Conservation (phyloP, 2,888 invertebrate species). For the Tribolium freemani region DNA sequence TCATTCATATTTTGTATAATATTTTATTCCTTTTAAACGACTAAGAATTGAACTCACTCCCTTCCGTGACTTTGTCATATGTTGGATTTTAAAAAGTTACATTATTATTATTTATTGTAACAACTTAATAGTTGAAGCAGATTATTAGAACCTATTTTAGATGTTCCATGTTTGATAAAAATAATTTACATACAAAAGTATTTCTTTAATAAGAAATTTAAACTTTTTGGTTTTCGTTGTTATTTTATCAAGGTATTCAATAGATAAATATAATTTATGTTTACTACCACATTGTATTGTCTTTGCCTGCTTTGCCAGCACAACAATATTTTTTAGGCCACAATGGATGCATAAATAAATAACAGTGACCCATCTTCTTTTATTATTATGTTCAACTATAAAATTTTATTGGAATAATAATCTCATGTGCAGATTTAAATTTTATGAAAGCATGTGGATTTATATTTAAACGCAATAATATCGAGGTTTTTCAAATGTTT, state of each 20-base stretch:
- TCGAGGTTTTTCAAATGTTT: neutral
- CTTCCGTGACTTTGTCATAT: neutral
- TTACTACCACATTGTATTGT: neutral
- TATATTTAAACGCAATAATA: neutral
- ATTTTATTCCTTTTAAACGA: no score
- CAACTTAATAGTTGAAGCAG: neutral
- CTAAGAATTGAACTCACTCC: neutral
- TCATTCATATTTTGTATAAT: neutral
- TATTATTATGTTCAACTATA: neutral
- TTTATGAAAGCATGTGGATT: neutral
- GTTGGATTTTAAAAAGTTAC: neutral
- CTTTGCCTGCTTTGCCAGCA: neutral
- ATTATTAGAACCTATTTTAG: neutral
- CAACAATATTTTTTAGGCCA: neutral
- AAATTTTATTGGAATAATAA: neutral
- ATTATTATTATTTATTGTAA: neutral
- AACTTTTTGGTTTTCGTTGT: no score
- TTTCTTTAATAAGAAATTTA: no score
- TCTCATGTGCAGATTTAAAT: neutral
- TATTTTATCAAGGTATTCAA: no score
- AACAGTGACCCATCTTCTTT: neutral
- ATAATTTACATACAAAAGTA: neutral
- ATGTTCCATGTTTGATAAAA: neutral
- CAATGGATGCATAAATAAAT: neutral
- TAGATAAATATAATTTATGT: no score